Percentiles rank a stretch among this genome's conserved stretches.
These are phyloP conservation scores for Aporrectodea caliginosa DNA, from an alignment of 1,140 invertebrate species.

Conservation along the genomic window DNA sequence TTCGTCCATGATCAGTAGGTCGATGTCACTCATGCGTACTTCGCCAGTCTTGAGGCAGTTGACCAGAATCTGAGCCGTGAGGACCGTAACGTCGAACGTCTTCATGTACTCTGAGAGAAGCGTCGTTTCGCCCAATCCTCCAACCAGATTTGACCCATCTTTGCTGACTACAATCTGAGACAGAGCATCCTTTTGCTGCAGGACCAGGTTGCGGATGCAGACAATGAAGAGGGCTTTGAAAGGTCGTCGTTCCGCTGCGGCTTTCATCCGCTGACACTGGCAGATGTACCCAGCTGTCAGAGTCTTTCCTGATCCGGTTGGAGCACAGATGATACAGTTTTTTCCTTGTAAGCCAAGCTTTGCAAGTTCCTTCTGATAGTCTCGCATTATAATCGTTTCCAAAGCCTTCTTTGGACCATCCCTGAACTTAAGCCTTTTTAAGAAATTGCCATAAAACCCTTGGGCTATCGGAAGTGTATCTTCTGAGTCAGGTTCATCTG, in stretches of 20 bases:
- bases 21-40: not conserved
- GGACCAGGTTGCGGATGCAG: not conserved
- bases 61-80: constrained; percentile 46
- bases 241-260: not conserved
- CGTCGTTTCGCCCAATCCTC: not conserved
- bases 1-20: constrained; percentile 33
- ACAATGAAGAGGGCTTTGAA: constrained; percentile 3
- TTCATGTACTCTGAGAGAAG: not conserved
- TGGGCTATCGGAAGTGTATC: too few species aligned
- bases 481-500: too few species aligned
- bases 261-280: not conserved
- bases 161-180: not conserved
- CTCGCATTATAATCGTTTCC: constrained; percentile 8
- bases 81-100: constrained; percentile 39
- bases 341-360: constrained; percentile 34
- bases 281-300: constrained; percentile 37
- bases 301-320: constrained; percentile 45
- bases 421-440: too few species aligned
- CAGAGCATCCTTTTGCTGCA: constrained; percentile 1
- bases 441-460: too few species aligned
- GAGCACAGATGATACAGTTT: constrained; percentile 43
- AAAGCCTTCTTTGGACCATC: not conserved
- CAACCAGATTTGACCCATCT: not conserved
- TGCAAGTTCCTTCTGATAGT: constrained; percentile 42
- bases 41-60: constrained; percentile 28